Evolutionary conservation across 2,113 vertebrate genomes (phyloP), one percentile per base, ranked within the genome.

Genomic region (Heloderma charlesbogerti): DNA sequence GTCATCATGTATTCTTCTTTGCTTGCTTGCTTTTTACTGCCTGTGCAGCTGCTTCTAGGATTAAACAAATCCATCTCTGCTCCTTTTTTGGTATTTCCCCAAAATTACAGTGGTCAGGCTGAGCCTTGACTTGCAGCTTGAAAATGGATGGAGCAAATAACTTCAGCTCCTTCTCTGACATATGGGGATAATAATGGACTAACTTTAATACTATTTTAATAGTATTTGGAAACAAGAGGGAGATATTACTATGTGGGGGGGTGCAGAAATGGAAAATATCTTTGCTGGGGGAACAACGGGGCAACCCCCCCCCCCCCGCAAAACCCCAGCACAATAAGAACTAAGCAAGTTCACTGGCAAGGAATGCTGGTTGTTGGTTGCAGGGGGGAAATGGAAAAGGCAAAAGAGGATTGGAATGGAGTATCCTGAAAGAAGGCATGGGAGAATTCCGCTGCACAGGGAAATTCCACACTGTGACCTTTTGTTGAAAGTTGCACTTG

Each of bases 21-120:
- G 4, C 43, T 77, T 40, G 4, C 37, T 34, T 20, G 6, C 37
- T 45, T 12, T 89, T 89, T 37, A 22, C 85, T 88, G 27, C 71
- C 1, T 1, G 4, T 29, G 79, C 34, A 75, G 85, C 45, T 71
- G 48, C 77, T 89, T 78, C 51, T 31, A 29, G 83, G 31, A 92
- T 92, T 43, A 90, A 89, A 92, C n/a, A 48, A 82, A 91, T 66
- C 37, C 40, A 31, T 54, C 29, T 8, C 18, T 79, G 69, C 37
- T 6, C 77, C 40, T 86, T 40, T 51, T 0, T 1, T 29, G 16
- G 80, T 29, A 22, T 86, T 88, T 69, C 43, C 5, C 69, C 87
- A 51, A 84, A 16, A 29, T 57, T 83, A 77, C 10, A 48, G 31
- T 15, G 86, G 1, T 4, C 27, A n/a, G 51, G 29, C 51, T 27